phyloP scores from a whole-genome alignment of 2,113 vertebrate species.

The Machaerirhynchus nigripectus region DNA sequence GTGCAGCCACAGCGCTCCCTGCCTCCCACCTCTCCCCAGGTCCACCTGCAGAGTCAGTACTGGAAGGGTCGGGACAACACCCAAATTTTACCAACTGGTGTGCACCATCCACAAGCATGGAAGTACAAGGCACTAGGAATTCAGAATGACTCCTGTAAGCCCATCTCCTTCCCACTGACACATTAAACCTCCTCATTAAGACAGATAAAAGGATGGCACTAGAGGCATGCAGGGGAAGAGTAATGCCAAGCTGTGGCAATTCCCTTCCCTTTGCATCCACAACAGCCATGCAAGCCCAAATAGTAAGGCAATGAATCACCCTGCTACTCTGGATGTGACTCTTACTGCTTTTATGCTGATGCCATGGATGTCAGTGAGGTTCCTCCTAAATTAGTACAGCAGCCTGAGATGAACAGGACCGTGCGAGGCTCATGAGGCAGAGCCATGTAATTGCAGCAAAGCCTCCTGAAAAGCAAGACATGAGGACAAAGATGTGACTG shows the following conservation, averaged over 20 bases:
- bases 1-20: rapidly evolving
- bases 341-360: not conserved
- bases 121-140: not conserved
- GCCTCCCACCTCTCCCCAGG: not conserved
- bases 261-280: not conserved
- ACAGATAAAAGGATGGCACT: not conserved
- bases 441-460: rapidly evolving
- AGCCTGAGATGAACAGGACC: not conserved
- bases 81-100: not conserved
- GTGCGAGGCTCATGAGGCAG: not conserved
- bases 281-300: not conserved
- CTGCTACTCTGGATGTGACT: not conserved
- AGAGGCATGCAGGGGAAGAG: not conserved
- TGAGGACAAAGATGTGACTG: not conserved
- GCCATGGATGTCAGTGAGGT: not conserved
- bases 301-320: not conserved
- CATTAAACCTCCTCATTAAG: not conserved
- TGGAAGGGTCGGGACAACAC: not conserved
- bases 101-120: not conserved
- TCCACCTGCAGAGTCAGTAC: rapidly evolving
- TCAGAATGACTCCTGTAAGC: not conserved
- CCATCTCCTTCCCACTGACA: not conserved
- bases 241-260: not conserved
- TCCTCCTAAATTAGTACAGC: not conserved
- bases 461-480: not conserved